phyloP scores from a whole-genome alignment of 1,140 invertebrate genomes.

The Diprion similis region DNA sequence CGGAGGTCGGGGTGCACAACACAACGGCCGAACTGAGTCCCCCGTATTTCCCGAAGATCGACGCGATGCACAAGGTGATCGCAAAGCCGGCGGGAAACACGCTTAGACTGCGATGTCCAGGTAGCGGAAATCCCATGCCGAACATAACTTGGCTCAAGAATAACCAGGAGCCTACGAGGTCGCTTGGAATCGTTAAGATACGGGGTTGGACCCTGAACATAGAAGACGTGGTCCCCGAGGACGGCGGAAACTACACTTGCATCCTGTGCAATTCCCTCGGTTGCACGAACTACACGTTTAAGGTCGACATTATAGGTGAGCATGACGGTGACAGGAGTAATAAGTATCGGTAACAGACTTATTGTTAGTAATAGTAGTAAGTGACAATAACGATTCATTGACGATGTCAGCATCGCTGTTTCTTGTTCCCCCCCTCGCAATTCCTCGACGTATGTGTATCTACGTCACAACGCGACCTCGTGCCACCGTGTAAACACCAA shows the following conservation, averaged over 20 bases:
- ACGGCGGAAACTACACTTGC: slow-evolving; percentile 88
- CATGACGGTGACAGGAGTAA: slow-evolving; percentile 25
- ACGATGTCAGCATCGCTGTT: slow-evolving; percentile 12
- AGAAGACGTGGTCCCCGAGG: slow-evolving; percentile 77
- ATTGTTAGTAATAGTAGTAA: not conserved
- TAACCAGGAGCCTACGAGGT: slow-evolving; percentile 65
- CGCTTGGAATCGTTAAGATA: slow-evolving; percentile 65
- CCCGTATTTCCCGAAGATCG: slow-evolving; percentile 60
- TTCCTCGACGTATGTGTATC: not conserved
- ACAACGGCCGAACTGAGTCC: slow-evolving; percentile 46
- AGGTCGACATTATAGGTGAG: slow-evolving; percentile 78
- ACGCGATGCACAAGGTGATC: slow-evolving; percentile 61
- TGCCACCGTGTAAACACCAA: not conserved
- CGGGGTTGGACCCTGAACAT: slow-evolving; percentile 74
- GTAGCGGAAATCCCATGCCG: slow-evolving; percentile 74
- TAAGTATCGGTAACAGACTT: not conserved
- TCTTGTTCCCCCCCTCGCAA: not conserved
- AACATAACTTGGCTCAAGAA: slow-evolving; percentile 84
- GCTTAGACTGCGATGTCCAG: slow-evolving; percentile 70
- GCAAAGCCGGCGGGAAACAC: slow-evolving; percentile 74
- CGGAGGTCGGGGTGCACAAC: slow-evolving; percentile 55
- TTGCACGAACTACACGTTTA: slow-evolving; percentile 78
- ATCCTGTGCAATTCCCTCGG: slow-evolving; percentile 79
- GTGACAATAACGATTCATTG: slow-evolving; percentile 11
- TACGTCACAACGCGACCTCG: not conserved